phyloP scores from a whole-genome alignment of 2,888 invertebrate species.

The Chrysolina oricalcia region DNA sequence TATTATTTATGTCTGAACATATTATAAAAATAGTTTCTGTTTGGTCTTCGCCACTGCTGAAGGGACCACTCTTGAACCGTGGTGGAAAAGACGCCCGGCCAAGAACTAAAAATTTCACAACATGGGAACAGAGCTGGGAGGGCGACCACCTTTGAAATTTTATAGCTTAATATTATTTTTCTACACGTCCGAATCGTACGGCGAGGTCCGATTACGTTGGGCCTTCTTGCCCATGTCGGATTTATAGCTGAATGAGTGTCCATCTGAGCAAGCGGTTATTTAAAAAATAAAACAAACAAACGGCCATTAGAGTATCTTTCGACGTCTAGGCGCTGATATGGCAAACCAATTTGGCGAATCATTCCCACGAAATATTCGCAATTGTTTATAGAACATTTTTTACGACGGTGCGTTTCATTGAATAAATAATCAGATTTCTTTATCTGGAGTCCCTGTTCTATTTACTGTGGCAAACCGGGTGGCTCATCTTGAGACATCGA shows the following conservation, averaged over 20 bases:
- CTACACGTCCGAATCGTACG: conserved; percentile 37
- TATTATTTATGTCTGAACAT: no score
- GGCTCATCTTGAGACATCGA: not conserved
- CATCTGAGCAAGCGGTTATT: conserved; percentile 40
- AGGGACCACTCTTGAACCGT: conserved; percentile 8
- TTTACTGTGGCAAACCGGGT: not conserved
- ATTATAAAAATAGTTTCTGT: no score
- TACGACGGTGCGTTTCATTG: not conserved
- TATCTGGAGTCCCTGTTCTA: not conserved
- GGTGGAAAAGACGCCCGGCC: conserved; percentile 2
- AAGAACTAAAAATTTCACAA: conserved; percentile 10
- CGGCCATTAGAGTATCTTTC: conserved; percentile 18
- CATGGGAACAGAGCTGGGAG: conserved; percentile 31
- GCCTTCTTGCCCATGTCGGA: conserved; percentile 30
- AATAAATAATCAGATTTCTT: conserved; percentile 15
- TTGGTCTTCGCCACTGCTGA: not conserved
- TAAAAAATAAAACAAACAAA: conserved; percentile 26
- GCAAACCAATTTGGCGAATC: conserved; percentile 20
- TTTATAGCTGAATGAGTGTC: conserved; percentile 40
- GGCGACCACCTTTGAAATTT: conserved; percentile 43
- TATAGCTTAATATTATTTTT: conserved; percentile 40
- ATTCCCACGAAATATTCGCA: conserved; percentile 11
- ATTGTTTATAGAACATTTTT: conserved; percentile 19
- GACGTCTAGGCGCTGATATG: conserved; percentile 34
- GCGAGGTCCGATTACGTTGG: conserved; percentile 31